Percentiles rank a stretch among this genome's conserved stretches.
Evolutionary conservation across 2,888 invertebrate genomes (phyloP).

Genomic region (Leuctra nigra): DNA sequence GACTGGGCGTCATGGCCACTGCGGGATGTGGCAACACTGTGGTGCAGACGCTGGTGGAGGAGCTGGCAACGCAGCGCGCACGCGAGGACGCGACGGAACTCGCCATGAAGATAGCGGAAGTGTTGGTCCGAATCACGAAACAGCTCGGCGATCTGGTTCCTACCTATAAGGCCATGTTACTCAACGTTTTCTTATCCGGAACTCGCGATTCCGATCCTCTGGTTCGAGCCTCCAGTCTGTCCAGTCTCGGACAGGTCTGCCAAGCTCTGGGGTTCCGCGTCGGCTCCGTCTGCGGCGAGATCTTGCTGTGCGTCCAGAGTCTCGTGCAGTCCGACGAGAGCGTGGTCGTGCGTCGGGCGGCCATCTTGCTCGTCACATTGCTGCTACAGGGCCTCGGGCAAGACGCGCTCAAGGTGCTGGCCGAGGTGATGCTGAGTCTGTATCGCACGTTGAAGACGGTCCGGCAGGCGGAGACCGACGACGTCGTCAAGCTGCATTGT

Average conservation of each 20-base stretch:
- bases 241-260: slow-evolving; percentile 77
- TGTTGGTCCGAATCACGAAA: slow-evolving; percentile 64
- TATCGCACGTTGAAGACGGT: slow-evolving; percentile 63
- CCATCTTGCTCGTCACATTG: slow-evolving; percentile 67
- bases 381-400: slow-evolving; percentile 67
- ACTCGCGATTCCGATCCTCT: slow-evolving; percentile 63
- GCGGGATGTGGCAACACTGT: slow-evolving; percentile 57
- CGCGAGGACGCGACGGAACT: slow-evolving; percentile 43
- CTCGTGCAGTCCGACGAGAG: slow-evolving; percentile 64
- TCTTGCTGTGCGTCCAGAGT: slow-evolving; percentile 61
- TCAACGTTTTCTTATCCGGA: slow-evolving; percentile 65
- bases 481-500: slow-evolving; percentile 64
- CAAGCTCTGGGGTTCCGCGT: slow-evolving; percentile 65
- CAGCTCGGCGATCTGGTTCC: slow-evolving; percentile 47
- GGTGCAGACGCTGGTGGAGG: slow-evolving; percentile 57
- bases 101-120: slow-evolving; percentile 74
- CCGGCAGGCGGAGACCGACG: slow-evolving; percentile 56
- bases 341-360: slow-evolving; percentile 68
- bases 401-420: slow-evolving; percentile 57
- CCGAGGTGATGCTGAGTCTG: slow-evolving; percentile 58
- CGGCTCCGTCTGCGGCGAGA: slow-evolving; percentile 52
- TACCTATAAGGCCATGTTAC: slow-evolving; percentile 41
- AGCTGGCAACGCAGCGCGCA: slow-evolving; percentile 48
- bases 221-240: slow-evolving; percentile 72
- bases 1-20: slow-evolving; percentile 60